phyloP scores from a whole-genome alignment of 2,888 invertebrate genomes.

The Spisula solida region DNA sequence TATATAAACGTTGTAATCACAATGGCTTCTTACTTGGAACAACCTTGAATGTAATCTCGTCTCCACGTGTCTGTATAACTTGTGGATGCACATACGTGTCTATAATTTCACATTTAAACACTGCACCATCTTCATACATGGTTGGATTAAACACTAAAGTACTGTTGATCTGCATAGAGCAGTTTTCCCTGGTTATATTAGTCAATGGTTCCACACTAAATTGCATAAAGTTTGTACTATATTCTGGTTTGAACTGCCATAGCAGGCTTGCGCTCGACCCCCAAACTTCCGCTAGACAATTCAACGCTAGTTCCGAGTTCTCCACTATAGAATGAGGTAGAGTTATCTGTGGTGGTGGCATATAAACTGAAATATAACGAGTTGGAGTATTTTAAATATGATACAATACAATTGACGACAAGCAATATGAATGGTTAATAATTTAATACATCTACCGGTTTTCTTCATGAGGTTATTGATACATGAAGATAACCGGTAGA shows the following conservation, averaged over 20 bases:
- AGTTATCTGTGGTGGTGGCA: conserved; percentile 61
- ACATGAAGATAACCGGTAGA: too few species aligned
- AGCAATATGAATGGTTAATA: too few species aligned
- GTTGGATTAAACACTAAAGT: conserved; percentile 67
- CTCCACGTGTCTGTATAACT: conserved; percentile 34
- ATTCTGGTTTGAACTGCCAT: conserved; percentile 70
- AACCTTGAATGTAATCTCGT: conserved; percentile 51
- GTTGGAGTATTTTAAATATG: too few species aligned
- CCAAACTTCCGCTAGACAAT: conserved; percentile 68
- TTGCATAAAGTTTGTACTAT: conserved; percentile 56
- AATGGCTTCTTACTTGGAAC: conserved; percentile 59
- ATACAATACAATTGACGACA: too few species aligned
- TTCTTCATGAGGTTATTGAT: too few species aligned
- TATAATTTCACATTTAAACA: conserved; percentile 70
- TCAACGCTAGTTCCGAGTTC: conserved; percentile 55
- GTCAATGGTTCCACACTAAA: conserved; percentile 70
- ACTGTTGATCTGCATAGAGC: conserved; percentile 67
- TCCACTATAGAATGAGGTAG: conserved; percentile 73
- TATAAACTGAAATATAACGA: conserved; percentile 63
- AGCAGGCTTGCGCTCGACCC: conserved; percentile 61
- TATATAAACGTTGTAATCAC: neutral
- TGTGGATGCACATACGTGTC: conserved; percentile 43
- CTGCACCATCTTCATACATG: conserved; percentile 72
- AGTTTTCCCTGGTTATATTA: conserved; percentile 51
- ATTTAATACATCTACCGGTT: too few species aligned